These are phyloP conservation scores for Pseudomugil gertrudae DNA, from an alignment of 2,797 vertebrate genomes.

Conservation along the genomic window DNA sequence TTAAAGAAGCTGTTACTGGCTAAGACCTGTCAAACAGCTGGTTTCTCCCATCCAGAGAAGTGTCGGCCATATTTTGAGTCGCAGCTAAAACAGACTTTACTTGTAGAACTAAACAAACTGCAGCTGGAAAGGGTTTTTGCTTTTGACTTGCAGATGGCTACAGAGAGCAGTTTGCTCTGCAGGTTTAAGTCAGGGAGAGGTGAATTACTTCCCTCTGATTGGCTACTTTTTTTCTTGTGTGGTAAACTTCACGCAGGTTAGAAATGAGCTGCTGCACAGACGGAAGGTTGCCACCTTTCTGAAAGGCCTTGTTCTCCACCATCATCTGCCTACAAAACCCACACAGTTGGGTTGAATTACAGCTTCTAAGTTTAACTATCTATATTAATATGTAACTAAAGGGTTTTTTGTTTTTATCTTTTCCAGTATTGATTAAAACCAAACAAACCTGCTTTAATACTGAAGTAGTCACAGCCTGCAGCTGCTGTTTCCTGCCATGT, in stretches of 20 bases:
- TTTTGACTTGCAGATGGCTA: slow-evolving; percentile 6
- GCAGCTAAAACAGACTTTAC: slow-evolving; percentile 3
- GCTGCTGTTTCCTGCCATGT: neutral
- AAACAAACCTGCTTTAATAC: slow-evolving; percentile 13
- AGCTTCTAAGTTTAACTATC: slow-evolving; percentile 1
- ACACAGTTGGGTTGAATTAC: slow-evolving; percentile 7
- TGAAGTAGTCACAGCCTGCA: slow-evolving; percentile 4
- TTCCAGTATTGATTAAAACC: neutral
- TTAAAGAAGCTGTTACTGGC: neutral
- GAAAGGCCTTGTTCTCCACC: slow-evolving; percentile 14
- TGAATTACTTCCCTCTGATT: slow-evolving; percentile 14
- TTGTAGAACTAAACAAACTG: neutral
- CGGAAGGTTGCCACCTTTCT: neutral
- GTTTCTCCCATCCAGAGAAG: neutral
- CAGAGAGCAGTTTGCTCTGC: slow-evolving; percentile 1
- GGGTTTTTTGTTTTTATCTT: neutral
- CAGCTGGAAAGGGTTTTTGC: slow-evolving; percentile 12
- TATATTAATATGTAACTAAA: slow-evolving; percentile 35
- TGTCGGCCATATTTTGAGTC: neutral
- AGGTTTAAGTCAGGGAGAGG: slow-evolving; percentile 11
- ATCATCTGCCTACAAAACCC: neutral
- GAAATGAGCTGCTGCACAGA: neutral
- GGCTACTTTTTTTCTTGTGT: neutral
- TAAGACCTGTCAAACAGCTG: neutral
- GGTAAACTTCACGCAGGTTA: slow-evolving; percentile 5